A percentile compares a stretch with the other conserved stretches of the same genome.
Conservation (phyloP, 2,888 invertebrate species). For the Theristus sp. region DNA sequence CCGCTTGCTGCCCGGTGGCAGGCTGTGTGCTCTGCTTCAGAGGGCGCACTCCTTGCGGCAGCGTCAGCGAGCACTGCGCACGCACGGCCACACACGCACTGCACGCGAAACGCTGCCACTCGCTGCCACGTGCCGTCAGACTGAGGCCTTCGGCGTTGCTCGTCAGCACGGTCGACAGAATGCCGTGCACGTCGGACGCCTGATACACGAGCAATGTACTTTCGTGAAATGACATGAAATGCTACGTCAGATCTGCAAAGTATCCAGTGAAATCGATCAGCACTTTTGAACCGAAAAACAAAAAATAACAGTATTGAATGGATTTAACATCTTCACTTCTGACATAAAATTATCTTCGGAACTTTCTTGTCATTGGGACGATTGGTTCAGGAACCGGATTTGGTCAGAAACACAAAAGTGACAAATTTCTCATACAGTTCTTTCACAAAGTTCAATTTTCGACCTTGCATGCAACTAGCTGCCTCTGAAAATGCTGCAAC, state of each 20-base stretch:
- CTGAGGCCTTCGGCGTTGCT: conserved; percentile 5
- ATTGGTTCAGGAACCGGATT: too few species aligned
- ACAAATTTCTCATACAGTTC: too few species aligned
- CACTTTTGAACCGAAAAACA: too few species aligned
- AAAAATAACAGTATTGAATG: neutral
- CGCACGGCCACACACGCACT: neutral
- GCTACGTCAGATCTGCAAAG: neutral
- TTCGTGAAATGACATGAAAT: neutral
- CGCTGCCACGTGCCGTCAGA: conserved; percentile 3
- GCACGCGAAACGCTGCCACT: conserved; percentile 7
- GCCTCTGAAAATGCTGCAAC: too few species aligned
- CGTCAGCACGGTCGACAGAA: conserved; percentile 7
- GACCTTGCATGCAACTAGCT: too few species aligned
- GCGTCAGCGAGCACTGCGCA: conserved; percentile 1
- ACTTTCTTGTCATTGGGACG: too few species aligned
- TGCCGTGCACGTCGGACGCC: conserved; percentile 1
- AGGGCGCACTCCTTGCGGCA: conserved; percentile 7
- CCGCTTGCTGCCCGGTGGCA: too few species aligned
- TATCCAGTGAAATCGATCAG: neutral
- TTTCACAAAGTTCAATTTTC: too few species aligned
- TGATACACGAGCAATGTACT: neutral
- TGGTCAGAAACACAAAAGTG: too few species aligned
- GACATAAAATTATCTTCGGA: too few species aligned
- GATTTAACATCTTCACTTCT: too few species aligned
- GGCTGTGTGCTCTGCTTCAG: too few species aligned